phyloP scores from a whole-genome alignment of 1,140 invertebrate species.

The Brachionus koreanus region DNA sequence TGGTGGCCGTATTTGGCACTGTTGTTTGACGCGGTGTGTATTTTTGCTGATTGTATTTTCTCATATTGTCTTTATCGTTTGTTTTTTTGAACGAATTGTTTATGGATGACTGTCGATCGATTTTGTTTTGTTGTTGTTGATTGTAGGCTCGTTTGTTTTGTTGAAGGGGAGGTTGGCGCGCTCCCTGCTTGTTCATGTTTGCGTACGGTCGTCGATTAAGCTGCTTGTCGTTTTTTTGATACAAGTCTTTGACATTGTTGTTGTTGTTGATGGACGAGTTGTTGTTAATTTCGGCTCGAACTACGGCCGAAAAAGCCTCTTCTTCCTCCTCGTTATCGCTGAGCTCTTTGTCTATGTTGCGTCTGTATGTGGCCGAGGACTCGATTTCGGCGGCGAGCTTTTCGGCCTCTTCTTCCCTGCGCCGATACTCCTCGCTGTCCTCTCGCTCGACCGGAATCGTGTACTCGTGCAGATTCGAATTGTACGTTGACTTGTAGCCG shows the following conservation, averaged over 20 bases:
- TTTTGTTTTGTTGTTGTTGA: background rate
- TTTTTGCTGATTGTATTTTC: background rate
- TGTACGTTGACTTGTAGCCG: constrained; percentile 42
- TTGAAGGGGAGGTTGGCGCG: background rate
- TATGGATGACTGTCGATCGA: background rate
- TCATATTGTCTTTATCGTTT: background rate
- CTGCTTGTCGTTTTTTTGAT: background rate
- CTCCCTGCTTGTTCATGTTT: background rate
- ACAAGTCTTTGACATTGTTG: constrained; percentile 11
- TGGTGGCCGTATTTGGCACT: background rate
- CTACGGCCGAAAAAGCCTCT: constrained; percentile 31
- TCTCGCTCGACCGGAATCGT: constrained; percentile 5
- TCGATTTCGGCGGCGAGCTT: constrained; percentile 34
- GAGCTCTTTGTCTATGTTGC: constrained; percentile 40
- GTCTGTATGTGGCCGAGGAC: constrained; percentile 12
- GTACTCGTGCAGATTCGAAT: background rate
- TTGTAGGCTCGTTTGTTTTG: background rate
- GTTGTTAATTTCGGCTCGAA: constrained; percentile 13
- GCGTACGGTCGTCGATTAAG: background rate
- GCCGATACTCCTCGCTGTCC: constrained; percentile 13
- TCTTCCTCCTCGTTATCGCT: constrained; percentile 37
- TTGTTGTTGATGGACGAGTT: background rate
- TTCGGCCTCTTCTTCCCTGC: constrained; percentile 14
- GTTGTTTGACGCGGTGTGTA: background rate
- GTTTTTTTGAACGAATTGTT: background rate